Base-by-base conservation (phyloP, 2,797 vertebrate genomes). In the Enteromius viviparus region DNA sequence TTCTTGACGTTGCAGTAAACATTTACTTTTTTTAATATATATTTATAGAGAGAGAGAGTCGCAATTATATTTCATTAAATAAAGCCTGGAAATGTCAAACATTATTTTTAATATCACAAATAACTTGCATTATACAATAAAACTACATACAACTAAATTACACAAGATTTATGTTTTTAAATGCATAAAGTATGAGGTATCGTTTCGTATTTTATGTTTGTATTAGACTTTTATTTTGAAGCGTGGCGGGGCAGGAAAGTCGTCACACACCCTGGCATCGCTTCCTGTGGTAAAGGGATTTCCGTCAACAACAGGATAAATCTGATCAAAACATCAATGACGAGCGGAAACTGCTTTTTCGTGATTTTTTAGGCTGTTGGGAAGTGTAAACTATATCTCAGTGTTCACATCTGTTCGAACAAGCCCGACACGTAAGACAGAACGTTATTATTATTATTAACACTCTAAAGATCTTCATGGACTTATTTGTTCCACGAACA, bases 221-320 rank as follows among this genome's bases (percentile, higher is more conserved):
- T 12, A 4, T 2, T 7, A 32, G 23, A 81, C 69, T 26, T 74
- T 81, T 81, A 82, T 82, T 76, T 65, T 82, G 45, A 55, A 32
- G 34, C 2, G 12, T 21, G 17, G 47, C 2, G 23, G 37, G 17
- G 17, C 53, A 69, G 53, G 11, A 32, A 58, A 5, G 4, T 37
- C 29, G 12, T 12, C 17, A 14, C 3, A 6, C 14, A 1, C 2
- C 8, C 1, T 9, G 37, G 45, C 17, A 26, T 34, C 34, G 2
- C 7, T 82, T 76, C 70, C 71, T 15, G 45, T 19, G 45, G 3
- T 26, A 14, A 74, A 49, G 21, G 58, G 40, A 76, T 51, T 82
- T 82, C 80, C 80, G 80, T 53, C 71, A 82, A 76, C 71, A 82
- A 76, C 80, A 75, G 26, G 26, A 53, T 49, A 7, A 23, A 29